Conservation (phyloP, 1,140 invertebrate species). For the Dinoponera quadriceps region DNA sequence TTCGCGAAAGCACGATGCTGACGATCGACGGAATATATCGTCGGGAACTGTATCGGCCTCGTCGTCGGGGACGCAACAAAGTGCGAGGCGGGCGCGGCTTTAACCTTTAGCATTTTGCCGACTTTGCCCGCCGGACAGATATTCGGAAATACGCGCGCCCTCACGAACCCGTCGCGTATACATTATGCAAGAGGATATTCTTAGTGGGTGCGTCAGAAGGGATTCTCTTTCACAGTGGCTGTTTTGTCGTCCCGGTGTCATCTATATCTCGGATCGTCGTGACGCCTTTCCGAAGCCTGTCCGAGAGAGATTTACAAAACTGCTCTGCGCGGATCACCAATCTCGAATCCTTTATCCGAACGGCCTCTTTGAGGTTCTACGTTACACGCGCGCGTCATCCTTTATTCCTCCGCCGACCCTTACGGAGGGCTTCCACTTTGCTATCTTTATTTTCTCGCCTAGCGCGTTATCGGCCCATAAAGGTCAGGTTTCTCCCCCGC, state of each 20-base stretch:
- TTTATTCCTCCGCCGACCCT: background rate
- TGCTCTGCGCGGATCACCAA: no score
- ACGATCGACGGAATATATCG: conserved; percentile 4
- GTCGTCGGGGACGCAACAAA: background rate
- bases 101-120: background rate
- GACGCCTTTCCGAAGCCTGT: no score
- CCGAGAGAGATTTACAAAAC: no score
- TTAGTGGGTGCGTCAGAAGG: no score
- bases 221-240: no score
- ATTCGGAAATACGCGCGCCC: background rate
- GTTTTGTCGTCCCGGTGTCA: no score
- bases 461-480: background rate
- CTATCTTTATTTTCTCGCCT: background rate
- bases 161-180: no score
- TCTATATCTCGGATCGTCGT: no score
- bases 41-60: background rate
- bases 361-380: background rate
- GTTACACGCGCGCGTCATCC: background rate
- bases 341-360: no score
- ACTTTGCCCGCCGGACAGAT: background rate
- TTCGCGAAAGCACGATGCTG: background rate
- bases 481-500: background rate
- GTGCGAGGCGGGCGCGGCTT: background rate
- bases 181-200: no score
- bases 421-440: background rate